These are phyloP conservation scores for Rhyacophila brunnea DNA, from an alignment of 1,140 invertebrate genomes.

Conservation along the genomic window DNA sequence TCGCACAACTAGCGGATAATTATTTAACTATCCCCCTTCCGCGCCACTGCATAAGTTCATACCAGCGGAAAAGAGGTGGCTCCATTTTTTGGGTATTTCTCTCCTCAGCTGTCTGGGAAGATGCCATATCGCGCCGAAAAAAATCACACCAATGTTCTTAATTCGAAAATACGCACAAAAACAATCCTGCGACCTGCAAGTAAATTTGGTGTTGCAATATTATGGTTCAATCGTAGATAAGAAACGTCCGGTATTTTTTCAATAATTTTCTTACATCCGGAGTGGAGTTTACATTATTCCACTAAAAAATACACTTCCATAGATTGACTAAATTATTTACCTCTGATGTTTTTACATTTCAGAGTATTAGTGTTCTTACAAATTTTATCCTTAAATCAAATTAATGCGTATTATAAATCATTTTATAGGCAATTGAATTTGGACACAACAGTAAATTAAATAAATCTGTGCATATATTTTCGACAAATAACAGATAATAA, in stretches of 20 bases:
- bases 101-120: constrained; percentile 4
- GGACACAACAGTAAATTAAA: too few relatives aligned
- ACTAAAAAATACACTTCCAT: too few relatives aligned
- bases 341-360: too few relatives aligned
- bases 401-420: too few relatives aligned
- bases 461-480: too few relatives aligned
- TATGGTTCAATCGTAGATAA: neutral
- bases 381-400: too few relatives aligned
- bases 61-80: too few relatives aligned
- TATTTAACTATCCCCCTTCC: neutral
- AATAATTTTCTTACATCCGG: neutral
- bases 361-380: too few relatives aligned
- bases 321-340: too few relatives aligned
- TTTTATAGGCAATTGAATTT: too few relatives aligned
- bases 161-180: neutral
- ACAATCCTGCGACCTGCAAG: neutral
- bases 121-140: constrained; percentile 7
- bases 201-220: constrained; percentile 1
- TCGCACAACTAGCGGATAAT: neutral
- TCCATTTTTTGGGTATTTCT: neutral
- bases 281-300: too few relatives aligned
- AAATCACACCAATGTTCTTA: neutral
- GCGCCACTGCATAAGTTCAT: neutral
- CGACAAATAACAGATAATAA: too few relatives aligned
- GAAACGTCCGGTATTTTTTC: neutral